phyloP scores from a whole-genome alignment of 2,113 vertebrate species.

The Laticauda colubrina region DNA sequence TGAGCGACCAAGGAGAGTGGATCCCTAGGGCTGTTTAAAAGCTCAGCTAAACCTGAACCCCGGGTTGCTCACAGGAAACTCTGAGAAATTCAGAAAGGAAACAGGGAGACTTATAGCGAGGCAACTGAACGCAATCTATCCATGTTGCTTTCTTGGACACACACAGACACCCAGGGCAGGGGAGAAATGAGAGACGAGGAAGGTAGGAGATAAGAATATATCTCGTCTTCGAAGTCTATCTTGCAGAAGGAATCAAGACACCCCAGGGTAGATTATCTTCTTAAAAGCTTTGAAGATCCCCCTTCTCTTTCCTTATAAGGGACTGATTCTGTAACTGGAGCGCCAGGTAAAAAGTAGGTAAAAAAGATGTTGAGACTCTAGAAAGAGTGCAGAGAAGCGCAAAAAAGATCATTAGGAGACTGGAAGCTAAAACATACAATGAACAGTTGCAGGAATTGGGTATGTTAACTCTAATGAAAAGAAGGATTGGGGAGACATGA shows the following conservation, averaged over 20 bases:
- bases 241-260: background rate
- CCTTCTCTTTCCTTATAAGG: background rate
- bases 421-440: too few species aligned
- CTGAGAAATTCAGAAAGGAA: background rate
- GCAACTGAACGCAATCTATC: background rate
- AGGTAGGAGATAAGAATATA: too few species aligned
- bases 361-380: too few species aligned
- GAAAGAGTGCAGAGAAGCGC: too few species aligned
- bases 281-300: conserved; percentile 3
- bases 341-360: background rate
- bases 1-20: background rate
- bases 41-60: background rate
- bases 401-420: too few species aligned
- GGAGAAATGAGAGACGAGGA: too few species aligned
- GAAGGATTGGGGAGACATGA: too few species aligned
- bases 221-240: background rate
- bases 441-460: too few species aligned
- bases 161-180: background rate
- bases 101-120: background rate
- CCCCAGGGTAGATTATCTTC: background rate
- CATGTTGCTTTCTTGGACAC: background rate
- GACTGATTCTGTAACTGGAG: background rate
- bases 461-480: too few species aligned
- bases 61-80: background rate
- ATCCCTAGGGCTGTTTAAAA: background rate